Percentiles rank a stretch among this genome's conserved stretches.
phyloP scores from a whole-genome alignment of 2,888 invertebrate genomes.

The Drosophila suboccidentalis region DNA sequence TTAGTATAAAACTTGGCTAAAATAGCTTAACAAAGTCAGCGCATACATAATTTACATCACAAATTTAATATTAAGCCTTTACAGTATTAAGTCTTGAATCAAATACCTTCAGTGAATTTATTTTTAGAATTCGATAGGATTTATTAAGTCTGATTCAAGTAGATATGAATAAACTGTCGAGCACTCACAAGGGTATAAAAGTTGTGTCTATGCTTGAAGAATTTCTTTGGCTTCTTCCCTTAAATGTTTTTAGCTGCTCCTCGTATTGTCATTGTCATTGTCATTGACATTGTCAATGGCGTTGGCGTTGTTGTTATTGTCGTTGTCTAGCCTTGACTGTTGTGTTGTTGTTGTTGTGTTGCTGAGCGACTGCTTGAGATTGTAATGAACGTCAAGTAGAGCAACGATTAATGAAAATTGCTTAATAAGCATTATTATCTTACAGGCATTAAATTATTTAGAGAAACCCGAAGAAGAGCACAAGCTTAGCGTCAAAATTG shows the following conservation, averaged over 20 bases:
- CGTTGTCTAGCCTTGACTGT: slow-evolving; percentile 26
- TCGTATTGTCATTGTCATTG: slow-evolving; percentile 23
- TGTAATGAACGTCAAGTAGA: slow-evolving; percentile 75
- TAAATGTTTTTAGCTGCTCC: slow-evolving; percentile 17
- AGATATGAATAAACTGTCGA: slow-evolving; percentile 12
- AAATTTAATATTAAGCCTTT: background rate
- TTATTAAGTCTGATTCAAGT: slow-evolving; percentile 9
- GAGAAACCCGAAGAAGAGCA: slow-evolving; percentile 49
- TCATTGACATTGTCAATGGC: slow-evolving; percentile 22
- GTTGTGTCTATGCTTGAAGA: slow-evolving; percentile 16
- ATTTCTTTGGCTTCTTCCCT: slow-evolving; percentile 18
- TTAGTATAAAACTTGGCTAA: no score
- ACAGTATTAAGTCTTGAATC: background rate
- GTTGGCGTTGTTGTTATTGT: background rate
- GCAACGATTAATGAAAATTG: slow-evolving; percentile 80
- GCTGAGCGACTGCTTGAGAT: slow-evolving; percentile 59
- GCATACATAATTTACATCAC: no score
- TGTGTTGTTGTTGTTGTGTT: slow-evolving; percentile 12
- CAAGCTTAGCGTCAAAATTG: slow-evolving; percentile 38
- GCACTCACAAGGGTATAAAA: slow-evolving; percentile 25
- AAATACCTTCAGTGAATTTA: background rate
- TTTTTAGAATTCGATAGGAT: background rate
- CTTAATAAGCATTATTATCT: slow-evolving; percentile 82
- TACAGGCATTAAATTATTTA: slow-evolving; percentile 76
- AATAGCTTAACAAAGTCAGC: background rate